phyloP scores from a whole-genome alignment of 2,113 vertebrate genomes.

The Cyprinus carpio region DNA sequence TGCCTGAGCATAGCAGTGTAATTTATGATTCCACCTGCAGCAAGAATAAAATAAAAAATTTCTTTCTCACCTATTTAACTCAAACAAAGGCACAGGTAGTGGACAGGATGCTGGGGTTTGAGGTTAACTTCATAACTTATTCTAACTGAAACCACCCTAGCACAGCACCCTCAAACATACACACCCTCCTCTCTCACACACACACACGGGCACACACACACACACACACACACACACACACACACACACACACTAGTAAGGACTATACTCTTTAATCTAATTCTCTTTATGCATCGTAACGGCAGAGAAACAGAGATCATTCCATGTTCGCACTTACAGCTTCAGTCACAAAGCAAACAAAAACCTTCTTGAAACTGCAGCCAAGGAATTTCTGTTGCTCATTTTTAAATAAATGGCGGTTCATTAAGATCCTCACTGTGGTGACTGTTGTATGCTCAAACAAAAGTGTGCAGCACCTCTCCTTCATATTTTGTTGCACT shows the following conservation, averaged over 20 bases:
- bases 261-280: background rate
- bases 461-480: background rate
- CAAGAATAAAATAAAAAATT: background rate
- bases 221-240: background rate
- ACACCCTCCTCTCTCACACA: background rate
- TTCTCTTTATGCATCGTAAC: background rate
- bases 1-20: background rate
- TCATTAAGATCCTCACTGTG: background rate
- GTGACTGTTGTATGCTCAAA: background rate
- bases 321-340: background rate
- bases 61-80: background rate
- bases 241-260: background rate
- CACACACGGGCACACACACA: background rate
- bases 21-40: background rate
- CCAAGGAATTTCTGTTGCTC: conserved; percentile 14
- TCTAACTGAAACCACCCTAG: background rate
- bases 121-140: background rate
- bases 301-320: background rate
- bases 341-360: background rate
- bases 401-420: background rate
- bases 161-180: background rate
- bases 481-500: background rate
- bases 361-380: background rate
- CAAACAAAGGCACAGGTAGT: background rate
- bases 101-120: conserved; percentile 13